A percentile compares a stretch with the other conserved stretches of the same genome.
These are phyloP conservation scores for Clepsis dumicolana DNA, from an alignment of 2,888 invertebrate genomes.

Conservation along the genomic window DNA sequence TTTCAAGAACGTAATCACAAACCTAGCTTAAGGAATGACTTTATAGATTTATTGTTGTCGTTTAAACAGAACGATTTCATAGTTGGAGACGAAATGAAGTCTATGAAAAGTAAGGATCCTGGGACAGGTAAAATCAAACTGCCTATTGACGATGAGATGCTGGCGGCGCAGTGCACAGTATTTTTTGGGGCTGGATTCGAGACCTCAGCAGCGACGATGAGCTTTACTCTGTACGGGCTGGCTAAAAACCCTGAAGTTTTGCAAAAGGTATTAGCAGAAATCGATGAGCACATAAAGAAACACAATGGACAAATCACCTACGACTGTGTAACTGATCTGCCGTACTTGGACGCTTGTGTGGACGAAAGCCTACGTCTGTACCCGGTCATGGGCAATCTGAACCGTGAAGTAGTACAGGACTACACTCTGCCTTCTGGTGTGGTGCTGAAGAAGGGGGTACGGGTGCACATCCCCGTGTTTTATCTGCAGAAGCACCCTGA, in stretches of 20 bases:
- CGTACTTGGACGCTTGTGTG: slow-evolving; percentile 77
- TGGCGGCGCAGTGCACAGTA: slow-evolving; percentile 81
- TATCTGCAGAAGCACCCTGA: slow-evolving; percentile 26
- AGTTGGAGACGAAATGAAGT: slow-evolving; percentile 45
- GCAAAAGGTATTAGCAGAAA: slow-evolving; percentile 68
- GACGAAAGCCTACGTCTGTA: slow-evolving; percentile 75
- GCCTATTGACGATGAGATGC: slow-evolving; percentile 69
- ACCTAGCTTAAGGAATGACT: slow-evolving; percentile 21
- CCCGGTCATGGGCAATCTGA: slow-evolving; percentile 64
- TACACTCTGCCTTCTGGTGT: slow-evolving; percentile 34
- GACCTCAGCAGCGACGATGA: slow-evolving; percentile 79
- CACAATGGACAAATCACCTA: slow-evolving; percentile 71
- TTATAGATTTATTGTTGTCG: slow-evolving; percentile 35
- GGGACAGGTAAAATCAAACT: slow-evolving; percentile 51
- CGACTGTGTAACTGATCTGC: slow-evolving; percentile 76
- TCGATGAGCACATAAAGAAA: slow-evolving; percentile 61
- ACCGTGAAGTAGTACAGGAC: slow-evolving; percentile 50
- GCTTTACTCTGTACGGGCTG: slow-evolving; percentile 78
- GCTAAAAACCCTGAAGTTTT: slow-evolving; percentile 76
- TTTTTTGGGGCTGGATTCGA: slow-evolving; percentile 85
- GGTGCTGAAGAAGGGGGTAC: slow-evolving; percentile 28
- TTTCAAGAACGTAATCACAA: slow-evolving; percentile 14
- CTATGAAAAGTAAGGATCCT: slow-evolving; percentile 36
- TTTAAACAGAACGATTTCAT: slow-evolving; percentile 44
- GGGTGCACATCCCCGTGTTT: slow-evolving; percentile 36